These are phyloP conservation scores for Dromococcyx pavoninus DNA, from an alignment of 2,797 vertebrate genomes.

Conservation along the genomic window DNA sequence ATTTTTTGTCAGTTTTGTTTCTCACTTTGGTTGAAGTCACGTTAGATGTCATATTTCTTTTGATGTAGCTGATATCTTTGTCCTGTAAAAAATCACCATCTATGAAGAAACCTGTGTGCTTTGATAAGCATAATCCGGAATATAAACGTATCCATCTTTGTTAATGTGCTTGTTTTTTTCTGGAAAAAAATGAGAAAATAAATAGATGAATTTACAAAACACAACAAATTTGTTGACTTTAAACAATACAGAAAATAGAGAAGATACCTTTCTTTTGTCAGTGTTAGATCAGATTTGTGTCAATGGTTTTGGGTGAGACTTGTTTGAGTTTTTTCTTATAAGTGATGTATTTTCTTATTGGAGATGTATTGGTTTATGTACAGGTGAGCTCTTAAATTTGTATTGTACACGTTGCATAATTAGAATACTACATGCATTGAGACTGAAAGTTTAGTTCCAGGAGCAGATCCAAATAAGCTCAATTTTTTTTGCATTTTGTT, in stretches of 20 bases:
- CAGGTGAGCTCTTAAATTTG: background rate
- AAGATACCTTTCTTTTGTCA: background rate
- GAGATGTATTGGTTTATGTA: background rate
- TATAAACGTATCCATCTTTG: background rate
- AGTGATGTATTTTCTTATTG: too few species aligned
- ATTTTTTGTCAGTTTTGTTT: background rate
- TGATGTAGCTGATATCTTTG: background rate
- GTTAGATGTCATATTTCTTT: background rate
- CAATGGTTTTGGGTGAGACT: background rate
- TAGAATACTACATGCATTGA: background rate
- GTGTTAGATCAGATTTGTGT: background rate
- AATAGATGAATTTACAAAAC: background rate
- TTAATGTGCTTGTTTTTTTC: background rate
- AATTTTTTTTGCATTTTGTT: background rate
- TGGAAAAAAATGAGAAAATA: background rate
- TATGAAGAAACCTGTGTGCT: background rate
- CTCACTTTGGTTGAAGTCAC: background rate
- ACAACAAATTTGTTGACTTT: background rate
- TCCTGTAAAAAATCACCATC: background rate
- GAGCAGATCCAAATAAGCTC: slow-evolving; percentile 19
- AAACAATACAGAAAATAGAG: background rate
- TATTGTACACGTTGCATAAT: background rate
- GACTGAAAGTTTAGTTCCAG: background rate
- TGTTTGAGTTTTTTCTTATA: background rate
- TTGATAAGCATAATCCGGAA: background rate